Percentiles rank a stretch among this genome's conserved stretches.
These are phyloP conservation scores for Manacus vitellinus DNA, from an alignment of 2,113 vertebrate species.

Conservation along the genomic window DNA sequence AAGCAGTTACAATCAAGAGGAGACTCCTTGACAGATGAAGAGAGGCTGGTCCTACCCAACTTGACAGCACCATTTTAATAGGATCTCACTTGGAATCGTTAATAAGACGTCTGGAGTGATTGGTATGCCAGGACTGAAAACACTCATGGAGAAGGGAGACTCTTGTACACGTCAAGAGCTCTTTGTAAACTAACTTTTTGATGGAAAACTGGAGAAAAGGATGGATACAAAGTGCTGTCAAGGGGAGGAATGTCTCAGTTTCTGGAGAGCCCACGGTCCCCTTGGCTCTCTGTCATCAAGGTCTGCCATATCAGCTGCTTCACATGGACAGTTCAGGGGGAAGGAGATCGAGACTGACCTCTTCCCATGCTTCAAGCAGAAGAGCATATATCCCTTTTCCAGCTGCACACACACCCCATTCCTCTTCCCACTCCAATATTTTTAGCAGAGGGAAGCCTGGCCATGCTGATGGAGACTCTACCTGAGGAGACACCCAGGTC, in stretches of 20 bases:
- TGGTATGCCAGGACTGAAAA: not conserved
- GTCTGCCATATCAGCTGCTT: not conserved
- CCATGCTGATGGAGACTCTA: not conserved
- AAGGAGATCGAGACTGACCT: not conserved
- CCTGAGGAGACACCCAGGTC: fast-evolving
- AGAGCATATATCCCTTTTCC: not conserved
- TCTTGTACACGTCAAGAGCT: not conserved
- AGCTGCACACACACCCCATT: fast-evolving
- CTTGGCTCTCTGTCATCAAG: not conserved
- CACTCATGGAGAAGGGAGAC: not conserved
- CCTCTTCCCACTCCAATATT: not conserved
- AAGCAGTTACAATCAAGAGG: not conserved
- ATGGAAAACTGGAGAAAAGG: not conserved
- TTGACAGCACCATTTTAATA: constrained; percentile 29
- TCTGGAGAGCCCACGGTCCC: fast-evolving
- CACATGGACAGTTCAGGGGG: too few species aligned
- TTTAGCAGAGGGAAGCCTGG: not conserved
- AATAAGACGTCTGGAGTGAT: not conserved
- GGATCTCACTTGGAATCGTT: not conserved
- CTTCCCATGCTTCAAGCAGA: not conserved
- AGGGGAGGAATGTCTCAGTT: fast-evolving
- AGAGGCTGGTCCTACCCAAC: not conserved
- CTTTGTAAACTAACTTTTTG: not conserved
- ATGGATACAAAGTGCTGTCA: not conserved
- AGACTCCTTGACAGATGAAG: not conserved